A percentile compares a stretch with the other conserved stretches of the same genome.
Conservation (phyloP, 2,888 invertebrate species). For the Pediacus dermestoides region DNA sequence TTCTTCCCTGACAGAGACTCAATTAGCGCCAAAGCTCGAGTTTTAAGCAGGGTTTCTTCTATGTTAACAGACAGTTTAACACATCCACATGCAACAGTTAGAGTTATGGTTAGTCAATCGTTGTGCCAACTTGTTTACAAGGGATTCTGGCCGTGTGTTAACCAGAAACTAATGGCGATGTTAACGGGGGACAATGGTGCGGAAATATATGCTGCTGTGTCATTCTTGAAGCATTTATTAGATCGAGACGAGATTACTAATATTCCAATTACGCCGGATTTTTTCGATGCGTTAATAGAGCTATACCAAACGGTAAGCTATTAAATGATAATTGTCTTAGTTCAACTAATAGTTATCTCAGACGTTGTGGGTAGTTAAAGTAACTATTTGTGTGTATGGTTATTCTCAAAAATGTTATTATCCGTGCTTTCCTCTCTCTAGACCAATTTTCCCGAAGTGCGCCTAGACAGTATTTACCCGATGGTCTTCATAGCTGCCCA, state of each 20-base stretch:
- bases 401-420: too few species aligned
- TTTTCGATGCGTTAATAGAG: conserved; percentile 26
- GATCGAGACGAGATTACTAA: conserved; percentile 14
- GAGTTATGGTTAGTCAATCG: conserved; percentile 15
- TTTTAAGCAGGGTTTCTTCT: conserved; percentile 19
- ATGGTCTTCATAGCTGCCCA: conserved; percentile 9
- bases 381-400: too few species aligned
- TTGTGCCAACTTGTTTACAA: conserved; percentile 20
- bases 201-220: conserved; percentile 22
- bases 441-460: conserved; percentile 8
- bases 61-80: conserved; percentile 19
- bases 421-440: conserved; percentile 2
- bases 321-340: too few species aligned
- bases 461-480: conserved; percentile 5
- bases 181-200: conserved; percentile 22
- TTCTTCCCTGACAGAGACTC: conserved; percentile 11
- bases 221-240: conserved; percentile 26
- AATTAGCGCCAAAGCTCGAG: conserved; percentile 12
- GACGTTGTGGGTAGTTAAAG: too few species aligned
- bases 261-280: conserved; percentile 19
- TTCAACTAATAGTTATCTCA: too few species aligned
- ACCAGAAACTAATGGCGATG: conserved; percentile 22
- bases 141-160: conserved; percentile 11
- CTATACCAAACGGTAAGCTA: conserved; percentile 21
- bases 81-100: conserved; percentile 11